Evolutionary conservation across 2,888 invertebrate genomes (phyloP), one percentile per base, ranked within the genome.

Genomic region (Tenthredo distinguenda): DNA sequence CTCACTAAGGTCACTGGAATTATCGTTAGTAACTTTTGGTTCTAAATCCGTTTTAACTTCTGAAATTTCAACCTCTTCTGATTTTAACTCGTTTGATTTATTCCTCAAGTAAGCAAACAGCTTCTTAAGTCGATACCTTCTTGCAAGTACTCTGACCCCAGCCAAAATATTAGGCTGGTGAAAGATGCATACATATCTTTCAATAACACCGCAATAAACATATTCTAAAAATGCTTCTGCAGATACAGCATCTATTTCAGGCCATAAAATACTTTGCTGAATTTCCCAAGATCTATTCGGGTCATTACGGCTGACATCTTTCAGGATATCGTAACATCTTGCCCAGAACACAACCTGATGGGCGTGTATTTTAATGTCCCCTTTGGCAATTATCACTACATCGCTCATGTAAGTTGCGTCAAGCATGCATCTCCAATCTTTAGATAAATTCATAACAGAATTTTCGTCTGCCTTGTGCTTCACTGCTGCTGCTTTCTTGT

Each of bases 271-370:
- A 87, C 90, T 90, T 86, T 91, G 89, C 82, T 89, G 91, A 1
- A 89, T 88, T 21, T 84, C 84, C 65, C 85, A 77, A 71, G 88
- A 87, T 72, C 85, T 90, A 85, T 88, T 77, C 87, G 89, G 85
- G 85, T 88, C 84, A 55, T 91, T 90, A 5, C 87, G 15, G 6
- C 89, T 87, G 43, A 93, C 86, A 85, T 94, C 93, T n/a, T 91
- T 86, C 58, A 94, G 87, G 79, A 94, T 90, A 58, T 89, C 89
- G n/a, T 93, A 91, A 87, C 94, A 94, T 31, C 94, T 93, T 5
- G 92, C 92, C 87, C 91, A 89, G 21, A 95, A 90, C 7, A 95
- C 93, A 47, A 95, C 87, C 88, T 92, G 94, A 87, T 95, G 95
- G 71, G 92, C 93, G 89, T 92, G 93, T 86, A 95, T 93, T 55